Conservation (phyloP, 1,140 invertebrate species). For the Drosophila nebulosa region DNA sequence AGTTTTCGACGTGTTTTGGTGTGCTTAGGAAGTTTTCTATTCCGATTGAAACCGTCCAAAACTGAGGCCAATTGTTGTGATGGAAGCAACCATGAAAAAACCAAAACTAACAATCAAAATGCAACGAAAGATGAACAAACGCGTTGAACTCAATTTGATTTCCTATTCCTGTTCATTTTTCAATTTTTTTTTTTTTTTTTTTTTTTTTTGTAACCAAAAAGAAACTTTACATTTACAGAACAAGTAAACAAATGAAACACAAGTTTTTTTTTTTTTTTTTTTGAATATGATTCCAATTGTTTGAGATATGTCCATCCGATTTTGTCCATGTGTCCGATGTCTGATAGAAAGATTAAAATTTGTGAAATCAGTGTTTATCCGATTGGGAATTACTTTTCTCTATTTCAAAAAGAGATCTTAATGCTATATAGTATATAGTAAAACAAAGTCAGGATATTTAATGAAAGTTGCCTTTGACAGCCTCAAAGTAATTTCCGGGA, state of each 20-base stretch:
- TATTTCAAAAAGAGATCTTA: no score
- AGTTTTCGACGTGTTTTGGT: conserved; percentile 81
- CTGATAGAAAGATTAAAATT: background rate
- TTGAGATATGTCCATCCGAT: no score
- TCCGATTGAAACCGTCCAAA: conserved; percentile 81
- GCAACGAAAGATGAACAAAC: background rate
- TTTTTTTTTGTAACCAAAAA: background rate
- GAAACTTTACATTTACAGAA: conserved; percentile 1
- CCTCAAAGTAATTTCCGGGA: no score
- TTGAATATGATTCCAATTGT: no score
- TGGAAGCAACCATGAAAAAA: conserved; percentile 32
- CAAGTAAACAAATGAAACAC: conserved; percentile 44
- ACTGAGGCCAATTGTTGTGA: conserved; percentile 76
- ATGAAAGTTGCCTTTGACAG: no score
- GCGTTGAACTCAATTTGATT: conserved; percentile 17
- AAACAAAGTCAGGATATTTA: no score
- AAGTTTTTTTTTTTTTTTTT: conserved; percentile 21
- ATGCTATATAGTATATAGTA: no score
- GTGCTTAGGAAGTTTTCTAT: conserved; percentile 62
- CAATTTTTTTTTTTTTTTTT: conserved; percentile 12
- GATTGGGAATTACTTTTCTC: no score
- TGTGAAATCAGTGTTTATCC: no score
- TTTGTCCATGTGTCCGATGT: background rate
- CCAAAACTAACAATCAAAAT: background rate
- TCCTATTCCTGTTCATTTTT: conserved; percentile 4